phyloP scores from a whole-genome alignment of 2,888 invertebrate genomes.

The Phyto melanocephala region DNA sequence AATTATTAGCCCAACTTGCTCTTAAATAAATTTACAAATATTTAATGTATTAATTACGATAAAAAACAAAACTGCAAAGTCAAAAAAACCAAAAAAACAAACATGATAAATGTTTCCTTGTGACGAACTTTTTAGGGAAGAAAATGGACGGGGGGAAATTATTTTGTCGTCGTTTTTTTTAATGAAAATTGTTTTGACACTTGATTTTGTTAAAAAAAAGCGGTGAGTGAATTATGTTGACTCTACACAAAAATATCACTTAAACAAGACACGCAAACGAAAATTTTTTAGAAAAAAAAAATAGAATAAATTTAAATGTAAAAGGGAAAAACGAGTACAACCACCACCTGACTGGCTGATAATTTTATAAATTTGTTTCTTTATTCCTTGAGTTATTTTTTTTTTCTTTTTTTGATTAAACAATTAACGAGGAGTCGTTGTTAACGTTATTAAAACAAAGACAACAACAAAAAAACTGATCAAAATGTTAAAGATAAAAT shows the following conservation, averaged over 20 bases:
- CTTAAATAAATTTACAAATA: constrained; percentile 7
- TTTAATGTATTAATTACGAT: constrained; percentile 40
- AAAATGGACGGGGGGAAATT: background rate
- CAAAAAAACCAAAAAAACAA: background rate
- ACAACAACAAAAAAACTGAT: no score
- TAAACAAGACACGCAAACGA: constrained; percentile 43
- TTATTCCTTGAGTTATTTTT: background rate
- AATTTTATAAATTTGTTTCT: no score
- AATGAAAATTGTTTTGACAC: constrained; percentile 61
- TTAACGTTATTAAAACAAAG: background rate
- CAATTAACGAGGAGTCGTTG: constrained; percentile 38
- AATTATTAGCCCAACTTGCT: background rate
- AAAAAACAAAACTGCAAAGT: no score
- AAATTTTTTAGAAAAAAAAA: background rate
- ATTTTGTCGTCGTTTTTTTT: background rate
- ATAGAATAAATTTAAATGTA: background rate
- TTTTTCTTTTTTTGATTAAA: background rate
- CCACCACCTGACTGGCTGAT: background rate
- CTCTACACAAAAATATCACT: background rate
- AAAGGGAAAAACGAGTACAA: background rate
- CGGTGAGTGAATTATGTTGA: background rate
- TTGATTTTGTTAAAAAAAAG: constrained; percentile 33
- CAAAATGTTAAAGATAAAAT: constrained; percentile 51
- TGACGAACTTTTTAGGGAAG: background rate
- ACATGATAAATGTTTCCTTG: background rate